Percentiles rank a stretch among this genome's conserved stretches.
Conservation (phyloP, 2,113 vertebrate species). For the Daphoenositta chrysoptera region DNA sequence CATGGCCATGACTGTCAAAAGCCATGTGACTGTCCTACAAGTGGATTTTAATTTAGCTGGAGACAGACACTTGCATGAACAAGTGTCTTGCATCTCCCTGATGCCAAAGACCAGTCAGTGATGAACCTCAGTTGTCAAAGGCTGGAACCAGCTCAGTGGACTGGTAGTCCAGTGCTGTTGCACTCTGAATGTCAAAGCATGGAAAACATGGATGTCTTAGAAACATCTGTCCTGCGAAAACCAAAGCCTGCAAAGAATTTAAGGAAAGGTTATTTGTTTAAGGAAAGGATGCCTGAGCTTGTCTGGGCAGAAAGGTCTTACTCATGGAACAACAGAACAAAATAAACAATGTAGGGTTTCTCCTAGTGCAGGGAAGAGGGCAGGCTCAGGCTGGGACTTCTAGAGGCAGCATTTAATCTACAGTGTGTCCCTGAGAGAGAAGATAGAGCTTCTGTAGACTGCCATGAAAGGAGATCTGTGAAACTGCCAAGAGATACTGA, state of each 20-base stretch:
- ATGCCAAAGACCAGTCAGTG: not conserved
- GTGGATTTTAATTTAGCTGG: not conserved
- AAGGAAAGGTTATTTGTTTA: not conserved
- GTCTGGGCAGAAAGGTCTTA: not conserved
- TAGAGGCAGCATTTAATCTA: not conserved
- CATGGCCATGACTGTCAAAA: not conserved
- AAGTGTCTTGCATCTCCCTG: not conserved
- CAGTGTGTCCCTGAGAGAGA: not conserved
- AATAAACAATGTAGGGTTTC: not conserved
- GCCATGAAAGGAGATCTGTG: not conserved
- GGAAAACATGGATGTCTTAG: not conserved
- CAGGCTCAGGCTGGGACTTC: not conserved
- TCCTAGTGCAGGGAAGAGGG: not conserved
- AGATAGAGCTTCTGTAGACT: not conserved
- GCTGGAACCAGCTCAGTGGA: not conserved
- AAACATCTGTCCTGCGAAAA: not conserved
- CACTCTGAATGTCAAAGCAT: not conserved
- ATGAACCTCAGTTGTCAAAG: not conserved
- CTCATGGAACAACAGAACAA: not conserved
- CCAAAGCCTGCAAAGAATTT: not conserved
- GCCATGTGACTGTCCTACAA: not conserved
- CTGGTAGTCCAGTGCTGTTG: not conserved
- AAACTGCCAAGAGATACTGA: not conserved
- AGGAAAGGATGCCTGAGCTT: not conserved
- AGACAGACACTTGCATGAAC: not conserved